These are phyloP conservation scores for Chromis chromis DNA, from an alignment of 2,797 vertebrate species.

Conservation along the genomic window DNA sequence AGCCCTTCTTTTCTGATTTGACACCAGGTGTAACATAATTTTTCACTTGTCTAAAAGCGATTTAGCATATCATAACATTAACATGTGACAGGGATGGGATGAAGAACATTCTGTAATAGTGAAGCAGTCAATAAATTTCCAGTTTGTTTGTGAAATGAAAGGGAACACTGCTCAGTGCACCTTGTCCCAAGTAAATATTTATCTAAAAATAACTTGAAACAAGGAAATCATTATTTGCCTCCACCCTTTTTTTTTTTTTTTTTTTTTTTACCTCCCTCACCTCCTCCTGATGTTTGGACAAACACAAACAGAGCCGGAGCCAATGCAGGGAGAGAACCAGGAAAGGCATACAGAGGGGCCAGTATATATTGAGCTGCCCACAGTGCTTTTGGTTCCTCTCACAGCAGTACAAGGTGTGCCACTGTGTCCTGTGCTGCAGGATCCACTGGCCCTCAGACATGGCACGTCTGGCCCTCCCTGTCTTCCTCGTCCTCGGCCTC, in stretches of 20 bases:
- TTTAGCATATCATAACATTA: constrained; percentile 21
- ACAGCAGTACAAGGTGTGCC: constrained; percentile 62
- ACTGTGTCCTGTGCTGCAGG: constrained; percentile 60
- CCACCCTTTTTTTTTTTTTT: constrained; percentile 55
- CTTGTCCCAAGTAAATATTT: constrained; percentile 85
- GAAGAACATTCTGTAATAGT: constrained; percentile 57
- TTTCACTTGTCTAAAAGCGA: constrained; percentile 16
- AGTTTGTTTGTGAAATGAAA: constrained; percentile 80
- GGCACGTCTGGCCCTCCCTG: constrained; percentile 83
- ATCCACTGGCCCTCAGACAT: constrained; percentile 80
- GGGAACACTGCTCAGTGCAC: constrained; percentile 66
- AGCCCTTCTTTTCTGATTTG: constrained; percentile 5
- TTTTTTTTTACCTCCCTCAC: constrained; percentile 69
- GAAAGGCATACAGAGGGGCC: constrained; percentile 73
- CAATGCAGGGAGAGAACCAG: constrained; percentile 76
- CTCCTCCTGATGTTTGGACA: constrained; percentile 79
- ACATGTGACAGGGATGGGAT: background rate
- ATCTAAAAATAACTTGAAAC: constrained; percentile 82
- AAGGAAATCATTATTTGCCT: constrained; percentile 86
- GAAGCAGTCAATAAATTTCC: constrained; percentile 71
- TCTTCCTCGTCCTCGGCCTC: constrained; percentile 86
- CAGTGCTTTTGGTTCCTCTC: constrained; percentile 65
- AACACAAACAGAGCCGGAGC: constrained; percentile 79
- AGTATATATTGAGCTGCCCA: constrained; percentile 76
- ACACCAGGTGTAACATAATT: background rate